Percentiles rank a stretch among this genome's conserved stretches.
phyloP scores from a whole-genome alignment of 2,113 vertebrate species.

The Hirundichthys speculiger region DNA sequence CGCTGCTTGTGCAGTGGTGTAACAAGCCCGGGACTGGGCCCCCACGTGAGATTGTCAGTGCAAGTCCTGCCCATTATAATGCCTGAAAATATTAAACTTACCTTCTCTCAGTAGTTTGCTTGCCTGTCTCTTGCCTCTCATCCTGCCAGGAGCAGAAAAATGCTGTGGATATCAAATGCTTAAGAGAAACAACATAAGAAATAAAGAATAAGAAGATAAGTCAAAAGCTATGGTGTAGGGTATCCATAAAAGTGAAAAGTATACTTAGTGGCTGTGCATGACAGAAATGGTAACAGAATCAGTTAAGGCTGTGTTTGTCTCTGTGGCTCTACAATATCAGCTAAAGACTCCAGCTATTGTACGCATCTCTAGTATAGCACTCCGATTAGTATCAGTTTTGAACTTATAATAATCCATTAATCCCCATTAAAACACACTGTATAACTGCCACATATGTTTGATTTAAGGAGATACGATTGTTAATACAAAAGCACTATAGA shows the following conservation, averaged over 20 bases:
- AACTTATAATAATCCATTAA: neutral
- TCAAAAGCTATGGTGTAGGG: neutral
- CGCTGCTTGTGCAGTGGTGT: slow-evolving; percentile 53
- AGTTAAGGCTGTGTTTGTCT: neutral
- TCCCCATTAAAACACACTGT: neutral
- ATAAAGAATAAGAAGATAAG: neutral
- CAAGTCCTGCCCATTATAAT: neutral
- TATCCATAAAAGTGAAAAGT: neutral
- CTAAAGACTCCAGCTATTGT: no score
- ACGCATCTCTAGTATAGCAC: neutral
- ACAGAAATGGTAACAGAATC: neutral
- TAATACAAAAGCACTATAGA: neutral
- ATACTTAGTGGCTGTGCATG: neutral
- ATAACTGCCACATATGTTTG: no score
- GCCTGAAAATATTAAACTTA: no score
- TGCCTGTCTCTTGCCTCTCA: no score
- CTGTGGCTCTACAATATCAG: no score
- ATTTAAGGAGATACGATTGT: neutral
- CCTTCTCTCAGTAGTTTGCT: no score
- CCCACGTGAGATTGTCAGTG: neutral
- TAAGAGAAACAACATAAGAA: no score
- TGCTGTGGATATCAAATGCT: no score
- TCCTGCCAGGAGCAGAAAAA: no score
- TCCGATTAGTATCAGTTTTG: neutral
- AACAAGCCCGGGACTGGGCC: neutral